Evolutionary conservation across 2,113 vertebrate species (phyloP).

Genomic region (Lepus europaeus): DNA sequence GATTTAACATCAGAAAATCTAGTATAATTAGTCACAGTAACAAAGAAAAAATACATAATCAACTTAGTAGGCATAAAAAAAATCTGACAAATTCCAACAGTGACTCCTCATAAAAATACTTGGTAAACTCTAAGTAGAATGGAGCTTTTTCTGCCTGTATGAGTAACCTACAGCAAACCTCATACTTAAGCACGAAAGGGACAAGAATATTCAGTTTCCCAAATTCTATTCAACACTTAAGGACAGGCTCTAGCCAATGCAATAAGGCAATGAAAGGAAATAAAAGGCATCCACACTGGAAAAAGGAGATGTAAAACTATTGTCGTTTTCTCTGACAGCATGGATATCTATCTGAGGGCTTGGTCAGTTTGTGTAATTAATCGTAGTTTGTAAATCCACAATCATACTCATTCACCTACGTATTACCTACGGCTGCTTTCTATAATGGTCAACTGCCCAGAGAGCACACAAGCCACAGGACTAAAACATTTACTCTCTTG

Average conservation of each 20-base stretch:
- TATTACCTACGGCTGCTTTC: background rate
- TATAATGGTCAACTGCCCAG: background rate
- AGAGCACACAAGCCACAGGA: background rate
- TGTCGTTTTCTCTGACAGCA: background rate
- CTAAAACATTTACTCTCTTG: background rate
- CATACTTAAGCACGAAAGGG: background rate
- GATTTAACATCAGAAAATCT: background rate
- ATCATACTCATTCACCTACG: background rate
- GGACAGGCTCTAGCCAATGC: background rate
- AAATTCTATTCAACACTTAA: background rate
- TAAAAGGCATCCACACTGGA: background rate
- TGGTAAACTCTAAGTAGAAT: background rate
- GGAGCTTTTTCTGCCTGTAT: background rate
- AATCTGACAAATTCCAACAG: background rate
- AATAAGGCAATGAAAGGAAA: background rate
- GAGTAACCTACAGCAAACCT: background rate
- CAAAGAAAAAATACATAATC: background rate
- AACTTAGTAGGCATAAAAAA: background rate
- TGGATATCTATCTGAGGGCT: background rate
- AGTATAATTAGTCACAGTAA: background rate
- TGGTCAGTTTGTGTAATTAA: background rate
- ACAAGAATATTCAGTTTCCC: background rate
- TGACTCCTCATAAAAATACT: background rate
- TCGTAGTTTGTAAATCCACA: background rate
- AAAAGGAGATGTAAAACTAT: background rate